Percentiles rank a stretch among this genome's conserved stretches.
phyloP scores from a whole-genome alignment of 2,888 invertebrate species.

The Leptura quadrifasciata region DNA sequence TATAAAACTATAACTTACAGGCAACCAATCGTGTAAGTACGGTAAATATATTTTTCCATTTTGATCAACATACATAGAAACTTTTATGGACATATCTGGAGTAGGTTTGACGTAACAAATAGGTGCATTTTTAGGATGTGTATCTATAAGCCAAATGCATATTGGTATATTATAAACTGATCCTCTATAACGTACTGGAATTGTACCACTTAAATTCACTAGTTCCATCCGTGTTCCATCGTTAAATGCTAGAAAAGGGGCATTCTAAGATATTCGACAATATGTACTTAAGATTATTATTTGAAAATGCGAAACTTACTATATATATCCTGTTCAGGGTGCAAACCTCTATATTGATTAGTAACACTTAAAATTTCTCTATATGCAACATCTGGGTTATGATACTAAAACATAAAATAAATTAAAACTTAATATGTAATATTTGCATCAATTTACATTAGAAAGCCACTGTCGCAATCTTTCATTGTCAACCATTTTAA shows the following conservation, averaged over 20 bases:
- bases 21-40: slow-evolving; percentile 96
- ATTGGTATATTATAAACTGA: slow-evolving; percentile 96
- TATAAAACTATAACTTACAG: slow-evolving; percentile 74
- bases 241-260: slow-evolving; percentile 83
- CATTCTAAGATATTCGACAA: not conserved
- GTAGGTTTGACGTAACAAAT: slow-evolving; percentile 97
- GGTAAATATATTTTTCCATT: slow-evolving; percentile 97
- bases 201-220: slow-evolving; percentile 91
- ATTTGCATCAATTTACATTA: slow-evolving; percentile 70
- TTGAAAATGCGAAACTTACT: slow-evolving; percentile 75
- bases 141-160: slow-evolving; percentile 96
- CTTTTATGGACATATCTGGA: slow-evolving; percentile 94
- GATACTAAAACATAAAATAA: slow-evolving; percentile 77
- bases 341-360: slow-evolving; percentile 80
- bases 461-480: slow-evolving; percentile 75
- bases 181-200: slow-evolving; percentile 94
- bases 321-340: slow-evolving; percentile 81
- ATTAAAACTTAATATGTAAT: slow-evolving; percentile 8
- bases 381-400: slow-evolving; percentile 80
- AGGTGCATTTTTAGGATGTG: slow-evolving; percentile 97
- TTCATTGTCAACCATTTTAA: slow-evolving; percentile 71
- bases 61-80: slow-evolving; percentile 94
- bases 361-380: slow-evolving; percentile 82
- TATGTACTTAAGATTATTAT: not conserved
- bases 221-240: slow-evolving; percentile 89